Conservation (phyloP, 2,113 vertebrate species). For the Clarias gariepinus region DNA sequence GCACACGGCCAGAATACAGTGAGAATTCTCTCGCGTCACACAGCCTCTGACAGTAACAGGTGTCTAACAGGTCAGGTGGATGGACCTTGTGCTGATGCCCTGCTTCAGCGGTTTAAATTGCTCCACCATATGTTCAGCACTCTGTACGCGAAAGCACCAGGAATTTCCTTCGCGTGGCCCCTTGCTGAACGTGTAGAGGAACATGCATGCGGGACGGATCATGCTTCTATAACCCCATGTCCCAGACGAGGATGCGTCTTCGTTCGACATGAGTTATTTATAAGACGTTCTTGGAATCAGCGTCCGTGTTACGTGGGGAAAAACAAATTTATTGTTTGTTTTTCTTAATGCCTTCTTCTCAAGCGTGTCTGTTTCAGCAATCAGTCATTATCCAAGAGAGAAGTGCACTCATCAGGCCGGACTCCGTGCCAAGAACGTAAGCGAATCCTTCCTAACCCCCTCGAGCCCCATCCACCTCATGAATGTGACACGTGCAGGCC, state of each 20-base stretch:
- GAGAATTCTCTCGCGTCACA: constrained; percentile 12
- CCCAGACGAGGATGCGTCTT: constrained; percentile 47
- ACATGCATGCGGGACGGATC: constrained; percentile 10
- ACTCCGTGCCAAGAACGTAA: constrained; percentile 43
- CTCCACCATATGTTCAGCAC: constrained; percentile 45
- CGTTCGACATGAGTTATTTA: constrained; percentile 43
- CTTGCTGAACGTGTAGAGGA: constrained; percentile 22
- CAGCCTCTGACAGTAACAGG: constrained; percentile 16
- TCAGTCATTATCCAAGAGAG: constrained; percentile 54
- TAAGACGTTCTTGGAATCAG: constrained; percentile 51
- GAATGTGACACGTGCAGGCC: constrained; percentile 33
- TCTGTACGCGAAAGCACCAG: constrained; percentile 36
- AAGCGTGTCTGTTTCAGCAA: constrained; percentile 54
- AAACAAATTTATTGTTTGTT: constrained; percentile 49
- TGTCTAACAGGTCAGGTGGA: constrained; percentile 33
- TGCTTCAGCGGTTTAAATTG: background rate
- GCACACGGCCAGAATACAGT: constrained; percentile 1
- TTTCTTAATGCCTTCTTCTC: constrained; percentile 37
- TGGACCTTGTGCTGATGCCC: constrained; percentile 19
- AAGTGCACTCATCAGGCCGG: constrained; percentile 44
- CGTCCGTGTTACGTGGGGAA: constrained; percentile 30
- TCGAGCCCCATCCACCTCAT: constrained; percentile 14
- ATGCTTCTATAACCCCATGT: constrained; percentile 22
- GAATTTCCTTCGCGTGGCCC: constrained; percentile 10
- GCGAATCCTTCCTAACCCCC: constrained; percentile 26